Percentiles rank a stretch among this genome's conserved stretches.
These are phyloP conservation scores for Gymnocheta viridis DNA, from an alignment of 2,888 invertebrate genomes.

Conservation along the genomic window DNA sequence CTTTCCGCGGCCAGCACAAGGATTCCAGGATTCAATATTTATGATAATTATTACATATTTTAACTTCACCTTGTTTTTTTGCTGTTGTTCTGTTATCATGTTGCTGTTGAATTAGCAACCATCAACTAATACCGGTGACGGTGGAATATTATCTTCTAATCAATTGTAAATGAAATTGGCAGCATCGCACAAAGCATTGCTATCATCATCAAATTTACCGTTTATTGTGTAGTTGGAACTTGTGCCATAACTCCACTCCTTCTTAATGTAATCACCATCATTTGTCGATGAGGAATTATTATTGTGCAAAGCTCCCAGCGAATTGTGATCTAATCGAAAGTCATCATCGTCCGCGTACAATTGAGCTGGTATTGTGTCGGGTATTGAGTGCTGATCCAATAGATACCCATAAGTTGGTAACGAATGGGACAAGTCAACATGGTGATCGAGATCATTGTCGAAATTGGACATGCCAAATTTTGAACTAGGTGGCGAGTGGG, in stretches of 20 bases:
- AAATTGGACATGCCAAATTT: conserved; percentile 81
- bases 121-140: conserved; percentile 64
- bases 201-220: conserved; percentile 81
- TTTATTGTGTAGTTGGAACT: conserved; percentile 80
- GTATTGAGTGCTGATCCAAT: conserved; percentile 81
- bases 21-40: conserved; percentile 53
- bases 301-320: conserved; percentile 78
- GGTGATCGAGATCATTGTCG: conserved; percentile 80
- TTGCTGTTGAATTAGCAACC: conserved; percentile 37
- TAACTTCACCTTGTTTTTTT: conserved; percentile 46
- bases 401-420: conserved; percentile 81
- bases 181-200: conserved; percentile 81
- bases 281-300: conserved; percentile 81
- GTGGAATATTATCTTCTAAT: conserved; percentile 69
- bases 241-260: conserved; percentile 81
- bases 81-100: conserved; percentile 18
- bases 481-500: conserved; percentile 81
- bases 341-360: conserved; percentile 81
- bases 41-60: conserved; percentile 35
- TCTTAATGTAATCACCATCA: conserved; percentile 81
- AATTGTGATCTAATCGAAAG: conserved; percentile 81
- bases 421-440: conserved; percentile 80
- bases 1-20: background rate
- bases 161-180: conserved; percentile 81
- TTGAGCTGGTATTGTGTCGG: conserved; percentile 81